phyloP scores from a whole-genome alignment of 2,888 invertebrate species.

The Tenthredo amoena region DNA sequence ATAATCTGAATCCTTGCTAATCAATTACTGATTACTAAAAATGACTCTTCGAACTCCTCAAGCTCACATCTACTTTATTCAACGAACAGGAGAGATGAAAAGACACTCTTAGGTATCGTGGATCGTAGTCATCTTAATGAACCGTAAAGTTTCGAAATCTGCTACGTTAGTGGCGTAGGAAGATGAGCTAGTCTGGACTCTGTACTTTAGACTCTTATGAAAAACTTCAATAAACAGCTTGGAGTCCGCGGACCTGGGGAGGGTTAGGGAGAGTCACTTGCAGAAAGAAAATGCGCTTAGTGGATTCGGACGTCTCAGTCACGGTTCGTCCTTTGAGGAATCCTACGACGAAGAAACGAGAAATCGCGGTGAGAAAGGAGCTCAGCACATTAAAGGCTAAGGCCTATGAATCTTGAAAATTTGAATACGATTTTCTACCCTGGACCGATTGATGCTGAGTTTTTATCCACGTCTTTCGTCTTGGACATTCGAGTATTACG shows the following conservation, averaged over 20 bases:
- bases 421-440: constrained; percentile 38
- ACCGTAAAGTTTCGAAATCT: not conserved
- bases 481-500: constrained; percentile 16
- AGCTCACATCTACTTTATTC: not conserved
- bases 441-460: constrained; percentile 2
- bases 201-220: not conserved
- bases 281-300: constrained; percentile 57
- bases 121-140: not conserved
- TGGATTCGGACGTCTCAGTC: constrained; percentile 39
- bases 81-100: not conserved
- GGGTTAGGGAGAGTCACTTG: not conserved
- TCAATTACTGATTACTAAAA: not conserved
- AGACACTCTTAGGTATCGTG: not conserved
- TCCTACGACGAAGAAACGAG: not conserved
- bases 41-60: not conserved
- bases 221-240: not conserved
- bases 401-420: constrained; percentile 14
- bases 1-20: not conserved
- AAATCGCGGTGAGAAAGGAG: constrained; percentile 8
- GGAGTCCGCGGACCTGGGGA: too few relatives aligned
- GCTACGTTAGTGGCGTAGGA: not conserved
- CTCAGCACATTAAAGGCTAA: constrained; percentile 38
- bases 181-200: not conserved
- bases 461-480: not conserved
- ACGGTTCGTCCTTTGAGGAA: constrained; percentile 42